Base-by-base conservation (phyloP, 2,113 vertebrate species). In the Albula goreensis region DNA sequence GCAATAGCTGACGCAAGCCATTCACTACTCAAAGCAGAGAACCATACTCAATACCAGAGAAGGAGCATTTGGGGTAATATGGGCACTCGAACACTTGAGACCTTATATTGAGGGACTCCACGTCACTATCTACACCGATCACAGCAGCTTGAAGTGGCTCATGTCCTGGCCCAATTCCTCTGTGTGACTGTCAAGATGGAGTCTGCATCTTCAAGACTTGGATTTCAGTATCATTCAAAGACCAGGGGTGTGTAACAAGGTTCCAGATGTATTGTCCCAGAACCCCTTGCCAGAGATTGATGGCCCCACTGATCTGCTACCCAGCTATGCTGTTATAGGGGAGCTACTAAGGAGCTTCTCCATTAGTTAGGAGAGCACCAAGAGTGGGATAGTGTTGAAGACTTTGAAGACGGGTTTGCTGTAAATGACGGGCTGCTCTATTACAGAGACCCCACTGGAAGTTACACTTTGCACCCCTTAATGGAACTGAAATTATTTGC, bases 121-220 rank as follows among this genome's bases (percentile, higher is more conserved):
- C n/a, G 57, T 82, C 10, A 86, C 85, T 15, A 82, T 86, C 17
- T 84, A 78, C 17, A 86, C 87, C 17, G 85, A 88, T 79, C 82
- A 86, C 78, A 85, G 79, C 57, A 81, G 66, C 0, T 12, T 88
- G 0, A 86, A 53, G 10, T 86, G 85, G 82, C 22, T 78, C 17
- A 85, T 81, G 83, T 83, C 88, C 4, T 41, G 5, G 4, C 84
- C 86, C 0, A 83, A 85, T 2, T 84, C 77, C 4, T 81, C 84
- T 2, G 81, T 31, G 8, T 3, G 41, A 0, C 25, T 85, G 1
- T 50, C 81, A 17, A 11, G 57, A 2, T 87, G 80, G 86, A 87
- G 50, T n/a, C 85, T 88, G 3, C 50, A 25, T 2, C 52, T 86
- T 11, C 83, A 82, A 6, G 87, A 78, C 12, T 85, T 85, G 0